Conservation (phyloP, 2,797 vertebrate genomes). For the Allobates femoralis region DNA sequence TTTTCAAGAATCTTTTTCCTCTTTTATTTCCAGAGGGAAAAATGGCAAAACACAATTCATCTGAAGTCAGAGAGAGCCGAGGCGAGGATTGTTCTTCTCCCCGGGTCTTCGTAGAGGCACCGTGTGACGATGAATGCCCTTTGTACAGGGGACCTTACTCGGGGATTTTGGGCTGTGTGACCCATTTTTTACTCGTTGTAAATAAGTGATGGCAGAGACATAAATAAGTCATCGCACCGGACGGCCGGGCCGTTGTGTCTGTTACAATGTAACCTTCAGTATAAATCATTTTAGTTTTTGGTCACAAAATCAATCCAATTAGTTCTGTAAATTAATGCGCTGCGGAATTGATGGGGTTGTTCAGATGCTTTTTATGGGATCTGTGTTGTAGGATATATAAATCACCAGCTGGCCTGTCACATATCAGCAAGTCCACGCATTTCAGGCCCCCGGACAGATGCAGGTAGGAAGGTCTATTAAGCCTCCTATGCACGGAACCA, state of each 20-base stretch:
- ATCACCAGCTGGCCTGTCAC: conserved; percentile 37
- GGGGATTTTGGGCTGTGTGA: conserved; percentile 3
- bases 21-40: conserved; percentile 43
- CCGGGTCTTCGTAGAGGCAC: not conserved
- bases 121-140: not conserved
- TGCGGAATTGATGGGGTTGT: conserved; percentile 25
- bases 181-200: conserved; percentile 19
- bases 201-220: not conserved
- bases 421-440: not conserved
- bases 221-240: not conserved
- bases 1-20: conserved; percentile 10
- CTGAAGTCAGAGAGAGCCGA: not conserved
- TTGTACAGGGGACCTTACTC: not conserved
- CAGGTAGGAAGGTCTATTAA: conserved; percentile 15
- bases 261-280: conserved; percentile 23
- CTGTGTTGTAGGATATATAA: conserved; percentile 11
- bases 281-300: conserved; percentile 44
- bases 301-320: conserved; percentile 59
- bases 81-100: not conserved
- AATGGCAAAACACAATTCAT: not conserved
- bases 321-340: conserved; percentile 33
- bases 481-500: not conserved
- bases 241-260: not conserved
- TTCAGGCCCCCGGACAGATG: conserved; percentile 48
- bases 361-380: conserved; percentile 23